A percentile compares a stretch with the other conserved stretches of the same genome.
These are phyloP conservation scores for Trichonephila clavipes DNA, from an alignment of 1,140 invertebrate genomes.

Conservation along the genomic window DNA sequence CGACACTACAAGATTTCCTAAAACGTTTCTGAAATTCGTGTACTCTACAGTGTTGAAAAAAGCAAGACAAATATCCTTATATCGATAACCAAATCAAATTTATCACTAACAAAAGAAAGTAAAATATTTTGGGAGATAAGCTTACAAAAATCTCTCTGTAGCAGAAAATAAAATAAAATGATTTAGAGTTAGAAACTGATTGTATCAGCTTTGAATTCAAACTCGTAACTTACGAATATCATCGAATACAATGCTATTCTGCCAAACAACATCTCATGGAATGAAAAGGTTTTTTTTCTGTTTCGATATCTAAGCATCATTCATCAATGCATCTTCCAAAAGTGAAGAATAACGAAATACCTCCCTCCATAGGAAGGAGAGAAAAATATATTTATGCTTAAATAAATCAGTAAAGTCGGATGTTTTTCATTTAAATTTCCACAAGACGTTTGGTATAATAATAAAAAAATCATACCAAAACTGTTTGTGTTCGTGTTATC, in stretches of 20 bases:
- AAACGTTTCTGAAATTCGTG: no score
- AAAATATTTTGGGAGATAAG: background rate
- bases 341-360: background rate
- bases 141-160: background rate
- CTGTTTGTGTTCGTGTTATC: background rate
- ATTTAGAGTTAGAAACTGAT: background rate
- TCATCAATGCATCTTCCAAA: background rate
- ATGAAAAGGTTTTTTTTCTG: background rate
- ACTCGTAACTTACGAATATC: no score
- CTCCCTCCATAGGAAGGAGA: background rate
- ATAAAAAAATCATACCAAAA: background rate
- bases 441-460: background rate
- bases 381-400: background rate
- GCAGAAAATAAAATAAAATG: background rate
- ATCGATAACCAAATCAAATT: background rate
- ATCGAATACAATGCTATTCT: background rate
- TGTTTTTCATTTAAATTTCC: background rate
- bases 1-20: no score
- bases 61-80: background rate
- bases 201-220: background rate
- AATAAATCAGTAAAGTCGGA: background rate
- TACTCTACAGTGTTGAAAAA: background rate
- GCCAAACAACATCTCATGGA: background rate
- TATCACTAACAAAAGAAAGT: background rate
- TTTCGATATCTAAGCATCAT: background rate